Conservation (phyloP, 1,140 invertebrate genomes). For the Drosophila leontia region DNA sequence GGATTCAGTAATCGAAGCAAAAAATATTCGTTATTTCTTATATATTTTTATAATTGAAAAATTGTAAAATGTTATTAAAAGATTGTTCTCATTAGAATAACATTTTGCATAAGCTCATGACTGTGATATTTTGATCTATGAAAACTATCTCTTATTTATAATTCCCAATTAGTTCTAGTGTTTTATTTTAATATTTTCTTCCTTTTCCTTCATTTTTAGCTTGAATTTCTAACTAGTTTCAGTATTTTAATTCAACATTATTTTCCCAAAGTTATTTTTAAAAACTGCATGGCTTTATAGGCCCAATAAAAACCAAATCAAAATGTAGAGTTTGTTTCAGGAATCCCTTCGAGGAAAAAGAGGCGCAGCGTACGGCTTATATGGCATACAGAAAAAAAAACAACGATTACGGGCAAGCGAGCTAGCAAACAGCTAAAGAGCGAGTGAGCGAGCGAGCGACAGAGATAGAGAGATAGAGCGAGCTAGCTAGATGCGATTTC, state of each 20-base stretch:
- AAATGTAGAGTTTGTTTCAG: background rate
- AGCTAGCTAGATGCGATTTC: conserved; percentile 37
- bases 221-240: background rate
- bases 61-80: no score
- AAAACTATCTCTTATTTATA: background rate
- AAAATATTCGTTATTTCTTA: no score
- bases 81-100: background rate
- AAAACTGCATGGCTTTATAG: background rate
- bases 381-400: conserved; percentile 48
- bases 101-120: background rate
- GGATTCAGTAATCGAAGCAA: no score
- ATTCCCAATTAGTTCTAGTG: background rate
- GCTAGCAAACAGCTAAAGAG: conserved; percentile 55
- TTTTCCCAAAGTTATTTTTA: background rate
- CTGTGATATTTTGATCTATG: background rate
- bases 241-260: background rate
- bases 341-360: conserved; percentile 34
- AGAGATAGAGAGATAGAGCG: conserved; percentile 38
- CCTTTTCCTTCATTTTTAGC: background rate
- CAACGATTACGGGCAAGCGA: conserved; percentile 44
- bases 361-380: conserved; percentile 53
- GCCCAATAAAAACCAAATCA: background rate
- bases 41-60: no score
- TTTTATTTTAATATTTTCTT: background rate
- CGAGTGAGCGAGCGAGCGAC: conserved; percentile 52